Base-by-base conservation (phyloP, 2,113 vertebrate species). In the Gila orcuttii region DNA sequence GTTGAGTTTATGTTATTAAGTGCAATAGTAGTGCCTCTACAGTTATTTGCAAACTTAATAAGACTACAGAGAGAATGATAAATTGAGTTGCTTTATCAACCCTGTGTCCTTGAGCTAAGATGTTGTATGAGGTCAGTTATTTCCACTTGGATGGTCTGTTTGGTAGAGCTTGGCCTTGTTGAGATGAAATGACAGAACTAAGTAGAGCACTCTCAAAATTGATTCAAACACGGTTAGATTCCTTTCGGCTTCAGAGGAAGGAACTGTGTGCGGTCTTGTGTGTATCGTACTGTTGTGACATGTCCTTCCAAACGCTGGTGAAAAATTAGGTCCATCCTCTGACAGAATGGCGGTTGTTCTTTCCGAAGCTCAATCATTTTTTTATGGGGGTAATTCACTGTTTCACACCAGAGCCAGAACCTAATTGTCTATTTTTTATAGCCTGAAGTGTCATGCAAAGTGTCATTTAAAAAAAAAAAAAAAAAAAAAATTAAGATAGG, bases 251-350 rank as follows among this genome's bases (percentile, higher is more conserved):
- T 52, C n/a, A 31, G 47, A 78, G 71, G 33, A 64, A 45, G 64
- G 62, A 81, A 78, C 83, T 66, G 52, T 75, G 55, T 77, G 69
- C 8, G 12, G 50, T 60, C 25, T 45, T 36, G 45, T 25, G 86
- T 86, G 88, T 4, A 73, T 74, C 76, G 45, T 87, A 84, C 84
- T 83, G 69, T 86, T 86, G 36, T 86, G 82, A 85, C 84, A 28
- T 86, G 28, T 45, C 77, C 57, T 79, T 80, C 42, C 73, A 31
- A 60, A 45, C 23, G 68, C 59, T 79, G 47, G n/a, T 9, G 50
- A 23, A 60, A 73, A 39, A 80, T 12, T 57, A 78, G 42, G 57
- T 28, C 71, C 39, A 75, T 39, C 23, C 79, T 59, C 39, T n/a
- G 15, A 62, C 10, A 74, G 28, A 86, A 36, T 10, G 39, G 36